Evolutionary conservation across 2,888 invertebrate genomes (phyloP).

Genomic region (Dascillus cervinus): DNA sequence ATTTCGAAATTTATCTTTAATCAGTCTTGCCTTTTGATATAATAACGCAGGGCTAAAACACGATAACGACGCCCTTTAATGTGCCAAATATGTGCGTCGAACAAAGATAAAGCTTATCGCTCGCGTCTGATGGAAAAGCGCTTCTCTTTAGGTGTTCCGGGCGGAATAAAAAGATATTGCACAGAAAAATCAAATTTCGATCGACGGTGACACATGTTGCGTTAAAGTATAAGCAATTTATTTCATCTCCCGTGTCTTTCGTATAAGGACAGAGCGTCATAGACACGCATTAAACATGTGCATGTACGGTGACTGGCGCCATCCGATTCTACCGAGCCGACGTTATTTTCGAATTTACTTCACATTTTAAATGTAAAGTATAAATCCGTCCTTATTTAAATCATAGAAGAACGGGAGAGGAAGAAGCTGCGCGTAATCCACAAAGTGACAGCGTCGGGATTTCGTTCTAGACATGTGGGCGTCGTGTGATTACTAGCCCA

Average conservation of each 20-base stretch:
- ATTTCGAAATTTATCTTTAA: no score
- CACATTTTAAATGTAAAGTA: neutral
- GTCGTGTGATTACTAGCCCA: conserved; percentile 1
- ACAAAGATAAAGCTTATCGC: no score
- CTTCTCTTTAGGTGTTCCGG: no score
- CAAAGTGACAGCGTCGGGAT: neutral
- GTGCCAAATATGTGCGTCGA: no score
- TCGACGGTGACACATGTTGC: no score
- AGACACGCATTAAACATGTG: conserved; percentile 6
- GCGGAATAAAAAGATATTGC: no score
- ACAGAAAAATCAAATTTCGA: no score
- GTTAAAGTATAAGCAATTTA: no score
- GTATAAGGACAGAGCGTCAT: conserved; percentile 6
- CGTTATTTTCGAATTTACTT: conserved; percentile 5
- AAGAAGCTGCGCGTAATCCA: neutral
- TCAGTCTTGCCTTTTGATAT: no score
- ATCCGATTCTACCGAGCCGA: conserved; percentile 6
- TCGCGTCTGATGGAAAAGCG: no score
- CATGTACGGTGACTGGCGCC: conserved; percentile 10
- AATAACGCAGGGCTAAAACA: no score
- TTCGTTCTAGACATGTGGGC: conserved; percentile 10
- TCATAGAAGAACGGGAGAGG: neutral
- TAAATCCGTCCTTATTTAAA: conserved; percentile 1
- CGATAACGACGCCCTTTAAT: no score
- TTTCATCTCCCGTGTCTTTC: conserved; percentile 6